Percentiles rank a stretch among this genome's conserved stretches.
phyloP scores from a whole-genome alignment of 2,113 vertebrate species.

The Pheucticus melanocephalus region DNA sequence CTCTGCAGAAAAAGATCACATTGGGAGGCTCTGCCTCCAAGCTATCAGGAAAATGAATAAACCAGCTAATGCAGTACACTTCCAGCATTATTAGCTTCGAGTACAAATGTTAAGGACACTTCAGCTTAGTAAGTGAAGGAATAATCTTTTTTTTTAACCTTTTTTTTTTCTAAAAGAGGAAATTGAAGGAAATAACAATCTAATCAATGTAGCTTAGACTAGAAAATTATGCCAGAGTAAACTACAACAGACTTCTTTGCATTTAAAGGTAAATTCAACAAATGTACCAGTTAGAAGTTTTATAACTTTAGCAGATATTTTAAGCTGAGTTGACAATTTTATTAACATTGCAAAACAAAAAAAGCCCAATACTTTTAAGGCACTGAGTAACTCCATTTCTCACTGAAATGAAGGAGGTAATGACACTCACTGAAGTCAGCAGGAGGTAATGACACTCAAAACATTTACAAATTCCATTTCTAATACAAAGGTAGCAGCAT shows the following conservation, averaged over 20 bases:
- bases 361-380: background rate
- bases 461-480: background rate
- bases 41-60: conserved; percentile 31
- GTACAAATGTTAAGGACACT: conserved; percentile 19
- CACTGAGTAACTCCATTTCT: background rate
- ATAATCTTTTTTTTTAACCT: background rate
- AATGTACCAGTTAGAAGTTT: background rate
- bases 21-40: background rate
- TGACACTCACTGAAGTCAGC: background rate
- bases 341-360: background rate
- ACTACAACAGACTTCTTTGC: background rate
- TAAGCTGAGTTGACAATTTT: background rate
- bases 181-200: conserved; percentile 7
- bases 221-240: background rate
- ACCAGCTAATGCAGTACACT: background rate
- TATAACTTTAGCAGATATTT: background rate
- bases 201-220: background rate
- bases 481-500: background rate
- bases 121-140: conserved; percentile 16
- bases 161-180: background rate
- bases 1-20: background rate
- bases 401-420: background rate
- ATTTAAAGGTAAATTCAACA: background rate
- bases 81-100: conserved; percentile 2
- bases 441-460: background rate